Conservation (phyloP, 2,888 invertebrate species). For the Hydrotaea diabolus region DNA sequence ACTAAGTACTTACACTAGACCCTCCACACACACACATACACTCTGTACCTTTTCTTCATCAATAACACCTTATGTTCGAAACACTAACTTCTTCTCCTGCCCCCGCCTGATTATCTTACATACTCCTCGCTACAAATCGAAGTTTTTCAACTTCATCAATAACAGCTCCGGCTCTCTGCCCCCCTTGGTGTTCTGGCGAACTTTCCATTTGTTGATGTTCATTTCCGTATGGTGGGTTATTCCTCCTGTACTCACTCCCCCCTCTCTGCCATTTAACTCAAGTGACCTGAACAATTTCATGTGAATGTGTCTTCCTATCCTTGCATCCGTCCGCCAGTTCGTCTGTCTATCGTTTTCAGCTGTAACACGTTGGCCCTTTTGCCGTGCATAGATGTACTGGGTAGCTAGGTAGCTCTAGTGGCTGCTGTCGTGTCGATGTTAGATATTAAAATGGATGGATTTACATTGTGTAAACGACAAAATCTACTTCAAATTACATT, state of each 20-base stretch:
- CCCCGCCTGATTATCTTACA: too few species aligned
- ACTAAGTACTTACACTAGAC: not conserved
- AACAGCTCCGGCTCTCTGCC: not conserved
- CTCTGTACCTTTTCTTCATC: not conserved
- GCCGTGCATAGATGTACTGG: too few species aligned
- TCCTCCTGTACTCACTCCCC: not conserved
- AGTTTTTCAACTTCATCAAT: conserved; percentile 2
- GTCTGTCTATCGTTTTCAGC: not conserved
- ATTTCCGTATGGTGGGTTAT: conserved; percentile 12
- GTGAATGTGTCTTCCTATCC: not conserved
- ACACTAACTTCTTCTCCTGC: too few species aligned
- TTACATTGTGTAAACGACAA: conserved; percentile 64
- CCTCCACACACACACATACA: not conserved
- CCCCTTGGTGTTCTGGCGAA: not conserved
- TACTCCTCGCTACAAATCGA: not conserved
- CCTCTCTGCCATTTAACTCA: conserved; percentile 18
- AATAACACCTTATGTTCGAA: conserved; percentile 10
- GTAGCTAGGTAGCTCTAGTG: not conserved
- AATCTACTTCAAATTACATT: conserved; percentile 60
- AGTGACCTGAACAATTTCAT: conserved; percentile 54
- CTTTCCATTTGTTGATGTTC: conserved; percentile 8
- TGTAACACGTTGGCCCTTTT: not conserved
- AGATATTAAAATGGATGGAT: conserved; percentile 58
- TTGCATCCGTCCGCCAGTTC: conserved; percentile 27
- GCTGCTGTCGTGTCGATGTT: not conserved